Conservation (phyloP, 2,888 invertebrate genomes). For the Eupithecia subumbrata region DNA sequence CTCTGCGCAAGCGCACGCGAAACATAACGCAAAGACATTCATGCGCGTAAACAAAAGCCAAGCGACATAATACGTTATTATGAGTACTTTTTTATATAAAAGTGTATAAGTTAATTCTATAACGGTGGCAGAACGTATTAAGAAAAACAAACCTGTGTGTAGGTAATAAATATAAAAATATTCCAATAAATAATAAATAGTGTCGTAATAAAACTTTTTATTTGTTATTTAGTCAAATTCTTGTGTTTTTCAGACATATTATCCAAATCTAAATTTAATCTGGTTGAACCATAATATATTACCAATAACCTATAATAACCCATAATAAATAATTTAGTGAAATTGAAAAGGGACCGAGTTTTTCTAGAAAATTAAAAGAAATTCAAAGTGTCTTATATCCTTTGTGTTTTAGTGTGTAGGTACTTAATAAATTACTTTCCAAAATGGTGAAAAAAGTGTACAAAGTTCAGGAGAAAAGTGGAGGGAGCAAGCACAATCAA, state of each 20-base stretch:
- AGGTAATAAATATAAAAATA: neutral
- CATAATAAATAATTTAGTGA: neutral
- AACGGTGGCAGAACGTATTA: neutral
- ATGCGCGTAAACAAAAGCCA: neutral
- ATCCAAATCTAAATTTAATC: neutral
- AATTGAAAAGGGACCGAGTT: neutral
- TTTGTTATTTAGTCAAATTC: neutral
- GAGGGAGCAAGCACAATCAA: slow-evolving; percentile 9
- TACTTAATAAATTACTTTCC: neutral
- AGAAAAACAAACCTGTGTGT: neutral
- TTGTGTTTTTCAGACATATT: neutral
- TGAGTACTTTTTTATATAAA: neutral
- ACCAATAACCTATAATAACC: too few relatives aligned
- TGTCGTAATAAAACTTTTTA: neutral
- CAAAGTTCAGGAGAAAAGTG: neutral
- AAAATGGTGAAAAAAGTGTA: slow-evolving; percentile 5
- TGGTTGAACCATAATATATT: neutral
- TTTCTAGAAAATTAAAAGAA: neutral
- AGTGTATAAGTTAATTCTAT: neutral
- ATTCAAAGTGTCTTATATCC: neutral
- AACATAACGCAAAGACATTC: neutral
- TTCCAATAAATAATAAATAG: neutral
- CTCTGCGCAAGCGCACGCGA: neutral
- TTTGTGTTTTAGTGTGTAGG: neutral
- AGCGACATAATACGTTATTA: neutral